Conservation (phyloP, 2,797 vertebrate species). For the Acanthis flammea region DNA sequence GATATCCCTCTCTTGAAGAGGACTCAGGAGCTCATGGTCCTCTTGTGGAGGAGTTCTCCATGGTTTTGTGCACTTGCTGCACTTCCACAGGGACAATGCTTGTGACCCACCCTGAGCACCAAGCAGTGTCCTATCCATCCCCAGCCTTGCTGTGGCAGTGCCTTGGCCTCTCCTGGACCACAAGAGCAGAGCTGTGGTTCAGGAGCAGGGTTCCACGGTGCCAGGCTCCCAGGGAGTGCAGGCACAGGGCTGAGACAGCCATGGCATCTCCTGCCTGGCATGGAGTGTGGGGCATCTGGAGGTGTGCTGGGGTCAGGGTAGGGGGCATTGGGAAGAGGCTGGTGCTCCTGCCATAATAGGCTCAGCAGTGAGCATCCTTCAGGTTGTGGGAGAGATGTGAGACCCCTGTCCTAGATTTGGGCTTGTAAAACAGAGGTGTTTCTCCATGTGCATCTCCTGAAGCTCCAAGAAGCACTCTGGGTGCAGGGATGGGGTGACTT, state of each 20-base stretch:
- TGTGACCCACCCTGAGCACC: rapidly evolving
- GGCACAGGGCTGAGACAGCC: neutral
- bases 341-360: neutral
- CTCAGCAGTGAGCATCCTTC: neutral
- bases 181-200: neutral
- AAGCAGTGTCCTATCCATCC: rapidly evolving
- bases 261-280: neutral
- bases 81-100: neutral
- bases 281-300: neutral
- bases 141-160: neutral
- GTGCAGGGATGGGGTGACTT: neutral
- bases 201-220: neutral
- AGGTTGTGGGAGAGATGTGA: neutral
- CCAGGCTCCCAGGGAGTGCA: neutral
- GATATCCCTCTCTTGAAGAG: neutral
- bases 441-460: neutral
- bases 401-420: neutral
- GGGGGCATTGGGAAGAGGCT: neutral
- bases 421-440: neutral
- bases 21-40: rapidly evolving
- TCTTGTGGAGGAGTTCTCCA: neutral
- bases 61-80: neutral
- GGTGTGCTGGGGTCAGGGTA: neutral
- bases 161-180: neutral
- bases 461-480: neutral